A percentile compares a stretch with the other conserved stretches of the same genome.
Conservation (phyloP, 2,888 invertebrate genomes). For the Minunthozetes semirufus region DNA sequence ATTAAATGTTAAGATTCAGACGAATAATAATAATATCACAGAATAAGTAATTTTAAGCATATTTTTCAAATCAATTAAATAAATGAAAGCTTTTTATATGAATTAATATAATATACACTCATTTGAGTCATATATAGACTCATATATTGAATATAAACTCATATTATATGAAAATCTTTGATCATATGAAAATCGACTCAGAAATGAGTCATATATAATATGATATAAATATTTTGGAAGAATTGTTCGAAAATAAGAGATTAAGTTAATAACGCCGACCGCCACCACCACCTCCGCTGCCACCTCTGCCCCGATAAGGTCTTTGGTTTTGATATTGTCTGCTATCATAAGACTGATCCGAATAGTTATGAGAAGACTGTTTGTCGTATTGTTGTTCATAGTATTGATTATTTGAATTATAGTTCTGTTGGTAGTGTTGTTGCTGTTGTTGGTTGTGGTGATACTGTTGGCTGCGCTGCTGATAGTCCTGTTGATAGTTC, state of each 20-base stretch:
- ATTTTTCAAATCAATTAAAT: too few species aligned
- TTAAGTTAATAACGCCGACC: constrained; percentile 24
- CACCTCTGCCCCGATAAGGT: constrained; percentile 39
- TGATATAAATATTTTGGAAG: background rate
- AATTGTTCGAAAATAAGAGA: background rate
- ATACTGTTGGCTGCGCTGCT: background rate
- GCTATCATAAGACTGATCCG: background rate
- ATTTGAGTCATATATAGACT: too few species aligned
- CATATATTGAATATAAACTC: too few species aligned
- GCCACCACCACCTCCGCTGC: constrained; percentile 24
- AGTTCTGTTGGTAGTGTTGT: background rate
- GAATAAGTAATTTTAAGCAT: too few species aligned
- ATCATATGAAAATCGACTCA: too few species aligned
- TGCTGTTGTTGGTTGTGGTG: background rate
- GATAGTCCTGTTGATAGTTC: background rate
- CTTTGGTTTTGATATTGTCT: constrained; percentile 38
- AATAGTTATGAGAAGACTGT: constrained; percentile 15
- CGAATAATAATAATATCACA: too few species aligned
- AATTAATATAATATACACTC: too few species aligned
- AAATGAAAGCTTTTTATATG: too few species aligned
- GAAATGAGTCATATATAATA: too few species aligned
- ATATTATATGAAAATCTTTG: too few species aligned
- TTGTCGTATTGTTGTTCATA: constrained; percentile 18
- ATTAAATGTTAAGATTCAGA: too few species aligned
- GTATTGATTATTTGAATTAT: constrained; percentile 13